Base-by-base conservation (phyloP, 2,113 vertebrate species). In the Nannospalax galili region DNA sequence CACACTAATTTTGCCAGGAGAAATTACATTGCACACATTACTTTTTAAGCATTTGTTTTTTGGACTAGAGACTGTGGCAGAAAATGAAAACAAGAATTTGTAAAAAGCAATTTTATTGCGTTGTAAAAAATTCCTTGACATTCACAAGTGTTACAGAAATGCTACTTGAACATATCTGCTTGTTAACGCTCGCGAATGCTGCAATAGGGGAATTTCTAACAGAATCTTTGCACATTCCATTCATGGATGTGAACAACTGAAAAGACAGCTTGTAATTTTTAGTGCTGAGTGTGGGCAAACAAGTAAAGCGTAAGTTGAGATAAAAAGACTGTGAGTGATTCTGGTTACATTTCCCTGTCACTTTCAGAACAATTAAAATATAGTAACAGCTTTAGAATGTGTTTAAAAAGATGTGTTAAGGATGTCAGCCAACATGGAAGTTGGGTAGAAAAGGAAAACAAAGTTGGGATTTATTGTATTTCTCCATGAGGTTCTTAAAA, bases 301-400 rank as follows among this genome's bases (percentile, higher is more conserved):
- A 85, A 81, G 85, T 74, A 42, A 73, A 84, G 87, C 84, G 3
- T 24, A 74, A 86, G 67, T 10, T 30, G 65, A 81, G 58, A 81
- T 42, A 79, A 80, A 77, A 87, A 92, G 28, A 4, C 8, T 40
- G 40, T 37, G 58, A 93, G 84, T 11, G 67, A 87, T 74, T 73
- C 84, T 92, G 15, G 75, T 84, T 88, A 42, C 30, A 93, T 94
- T 93, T 97, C 89, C 69, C 70, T 92, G 62, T 92, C 72, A 97
- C 96, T 92, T 96, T 90, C 1, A 86, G 84, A 95, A 91, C 37
- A 91, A 37, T 88, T 84, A 62, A 42, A 80, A 79, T 79, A 73
- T 1, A 85, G 67, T n/a, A 90, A 97, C 91, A 95, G 42, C 81
- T 28, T 69, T 72, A 78, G 62, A 81, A 97, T 70, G 79, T 80